A percentile compares a stretch with the other conserved stretches of the same genome.
Conservation (phyloP, 2,797 vertebrate genomes). For the Periophthalmus magnuspinnatus region DNA sequence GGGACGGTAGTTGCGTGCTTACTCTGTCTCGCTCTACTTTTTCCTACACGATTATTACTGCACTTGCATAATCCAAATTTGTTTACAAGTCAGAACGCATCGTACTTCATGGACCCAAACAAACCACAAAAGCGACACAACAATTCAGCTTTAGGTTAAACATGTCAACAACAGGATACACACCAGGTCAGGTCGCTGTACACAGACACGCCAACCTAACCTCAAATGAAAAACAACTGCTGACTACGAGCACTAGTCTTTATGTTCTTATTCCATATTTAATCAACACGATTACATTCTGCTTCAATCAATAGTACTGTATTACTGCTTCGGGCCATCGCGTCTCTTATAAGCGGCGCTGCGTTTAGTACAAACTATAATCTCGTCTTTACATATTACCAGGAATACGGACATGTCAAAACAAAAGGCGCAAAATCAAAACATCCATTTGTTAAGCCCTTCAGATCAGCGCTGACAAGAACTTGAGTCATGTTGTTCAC, state of each 20-base stretch:
- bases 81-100: background rate
- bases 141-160: constrained; percentile 16
- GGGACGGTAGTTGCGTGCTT: background rate
- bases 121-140: constrained; percentile 2
- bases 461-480: constrained; percentile 7
- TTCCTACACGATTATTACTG: background rate
- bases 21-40: background rate
- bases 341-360: background rate
- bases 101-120: background rate
- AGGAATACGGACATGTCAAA: background rate
- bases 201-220: constrained; percentile 1
- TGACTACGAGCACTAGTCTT: background rate
- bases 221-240: constrained; percentile 1
- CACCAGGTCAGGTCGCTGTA: constrained; percentile 16
- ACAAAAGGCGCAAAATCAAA: background rate
- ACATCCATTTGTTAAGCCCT: constrained; percentile 7
- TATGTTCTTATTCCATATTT: background rate
- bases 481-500: constrained; percentile 3
- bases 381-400: background rate
- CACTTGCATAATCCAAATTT: background rate
- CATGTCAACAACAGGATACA: constrained; percentile 37
- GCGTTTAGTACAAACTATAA: constrained; percentile 5
- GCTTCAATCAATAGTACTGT: constrained; percentile 1
- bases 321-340: background rate
- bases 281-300: background rate